A percentile compares a stretch with the other conserved stretches of the same genome.
phyloP scores from a whole-genome alignment of 1,140 invertebrate species.

The Vollenhovia emeryi region DNA sequence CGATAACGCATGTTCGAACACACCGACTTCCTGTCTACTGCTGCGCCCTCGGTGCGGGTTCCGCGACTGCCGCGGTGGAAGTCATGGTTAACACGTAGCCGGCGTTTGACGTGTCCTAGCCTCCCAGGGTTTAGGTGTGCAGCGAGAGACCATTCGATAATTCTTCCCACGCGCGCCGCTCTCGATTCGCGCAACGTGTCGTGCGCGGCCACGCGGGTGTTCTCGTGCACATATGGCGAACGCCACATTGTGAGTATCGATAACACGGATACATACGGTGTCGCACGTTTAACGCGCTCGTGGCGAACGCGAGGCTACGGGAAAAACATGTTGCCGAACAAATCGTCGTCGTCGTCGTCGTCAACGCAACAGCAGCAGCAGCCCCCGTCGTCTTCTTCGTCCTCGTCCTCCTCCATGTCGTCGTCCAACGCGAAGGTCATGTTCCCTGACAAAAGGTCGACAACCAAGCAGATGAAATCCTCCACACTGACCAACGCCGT shows the following conservation, averaged over 20 bases:
- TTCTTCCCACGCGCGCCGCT: slow-evolving; percentile 63
- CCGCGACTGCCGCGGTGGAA: slow-evolving; percentile 49
- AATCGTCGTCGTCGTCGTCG: slow-evolving; percentile 58
- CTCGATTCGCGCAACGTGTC: slow-evolving; percentile 69
- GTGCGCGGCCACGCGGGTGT: slow-evolving; percentile 40
- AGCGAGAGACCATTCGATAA: slow-evolving; percentile 61
- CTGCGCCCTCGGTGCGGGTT: slow-evolving; percentile 8
- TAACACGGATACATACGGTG: slow-evolving; percentile 20
- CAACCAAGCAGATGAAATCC: slow-evolving; percentile 82
- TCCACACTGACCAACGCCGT: slow-evolving; percentile 87
- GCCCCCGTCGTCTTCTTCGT: not conserved
- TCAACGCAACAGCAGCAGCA: not conserved
- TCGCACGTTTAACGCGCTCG: slow-evolving; percentile 19
- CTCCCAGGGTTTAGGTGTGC: slow-evolving; percentile 66
- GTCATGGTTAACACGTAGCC: slow-evolving; percentile 75
- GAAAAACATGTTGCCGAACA: slow-evolving; percentile 75
- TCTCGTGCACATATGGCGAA: slow-evolving; percentile 67
- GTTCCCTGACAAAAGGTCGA: slow-evolving; percentile 80
- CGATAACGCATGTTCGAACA: slow-evolving; percentile 48
- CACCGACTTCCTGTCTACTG: not conserved
- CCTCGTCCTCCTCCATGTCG: slow-evolving; percentile 21
- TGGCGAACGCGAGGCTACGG: not conserved
- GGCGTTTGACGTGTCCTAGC: slow-evolving; percentile 80
- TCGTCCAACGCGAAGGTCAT: slow-evolving; percentile 77
- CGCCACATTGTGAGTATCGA: slow-evolving; percentile 46